phyloP scores from a whole-genome alignment of 2,113 vertebrate genomes.

The Bettongia penicillata region DNA sequence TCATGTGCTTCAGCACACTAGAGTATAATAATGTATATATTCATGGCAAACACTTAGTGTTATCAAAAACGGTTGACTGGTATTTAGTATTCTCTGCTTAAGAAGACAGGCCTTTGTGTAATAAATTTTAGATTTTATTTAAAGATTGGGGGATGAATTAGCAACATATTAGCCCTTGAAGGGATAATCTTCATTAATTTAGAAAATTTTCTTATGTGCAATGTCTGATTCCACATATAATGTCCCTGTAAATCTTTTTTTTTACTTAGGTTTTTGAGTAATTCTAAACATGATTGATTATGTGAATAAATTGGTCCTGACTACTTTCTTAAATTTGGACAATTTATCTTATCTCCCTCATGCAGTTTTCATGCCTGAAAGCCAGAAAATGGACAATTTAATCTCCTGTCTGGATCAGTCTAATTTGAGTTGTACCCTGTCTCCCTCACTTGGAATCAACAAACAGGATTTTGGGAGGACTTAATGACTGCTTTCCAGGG shows the following conservation, averaged over 20 bases:
- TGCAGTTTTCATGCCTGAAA: slow-evolving; percentile 51
- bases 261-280: slow-evolving; percentile 3
- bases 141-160: not conserved
- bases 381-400: slow-evolving; percentile 62
- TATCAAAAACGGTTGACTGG: not conserved
- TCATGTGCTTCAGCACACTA: not conserved
- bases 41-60: not conserved
- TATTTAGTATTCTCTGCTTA: not conserved
- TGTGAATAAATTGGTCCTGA: not conserved
- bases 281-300: not conserved
- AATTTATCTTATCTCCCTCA: slow-evolving; percentile 1
- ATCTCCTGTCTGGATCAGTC: slow-evolving; percentile 61
- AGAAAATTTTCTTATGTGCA: slow-evolving; percentile 3
- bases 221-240: not conserved
- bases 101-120: not conserved
- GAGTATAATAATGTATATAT: not conserved
- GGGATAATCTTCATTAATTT: not conserved
- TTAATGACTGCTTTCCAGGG: slow-evolving; percentile 56
- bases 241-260: not conserved
- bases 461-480: slow-evolving; percentile 42
- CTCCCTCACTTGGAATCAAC: slow-evolving; percentile 57
- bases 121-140: not conserved
- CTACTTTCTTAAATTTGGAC: slow-evolving; percentile 9
- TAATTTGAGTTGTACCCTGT: slow-evolving; percentile 49
- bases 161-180: not conserved